Conservation (phyloP, 2,888 invertebrate genomes). For the Leucania comma region DNA sequence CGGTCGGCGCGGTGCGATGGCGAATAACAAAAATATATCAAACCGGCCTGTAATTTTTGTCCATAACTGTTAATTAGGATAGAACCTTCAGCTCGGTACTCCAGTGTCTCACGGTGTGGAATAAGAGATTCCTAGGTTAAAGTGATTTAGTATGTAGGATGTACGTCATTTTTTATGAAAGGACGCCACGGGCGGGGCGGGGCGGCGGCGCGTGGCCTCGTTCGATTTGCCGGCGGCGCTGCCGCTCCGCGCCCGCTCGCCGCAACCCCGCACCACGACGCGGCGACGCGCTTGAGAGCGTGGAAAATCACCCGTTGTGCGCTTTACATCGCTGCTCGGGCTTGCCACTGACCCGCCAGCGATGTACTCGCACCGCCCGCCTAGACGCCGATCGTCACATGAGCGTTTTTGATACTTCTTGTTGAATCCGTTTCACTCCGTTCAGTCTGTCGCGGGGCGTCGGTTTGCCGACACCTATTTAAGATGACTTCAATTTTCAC, state of each 20-base stretch:
- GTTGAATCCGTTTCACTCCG: slow-evolving; percentile 78
- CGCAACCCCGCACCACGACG: slow-evolving; percentile 79
- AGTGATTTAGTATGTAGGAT: slow-evolving; percentile 88
- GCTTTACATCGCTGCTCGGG: slow-evolving; percentile 78
- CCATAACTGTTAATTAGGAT: slow-evolving; percentile 87
- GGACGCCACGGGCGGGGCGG: slow-evolving; percentile 80
- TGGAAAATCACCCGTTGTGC: slow-evolving; percentile 81
- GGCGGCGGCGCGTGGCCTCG: slow-evolving; percentile 85
- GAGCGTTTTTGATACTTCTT: slow-evolving; percentile 80
- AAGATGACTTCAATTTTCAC: slow-evolving; percentile 48
- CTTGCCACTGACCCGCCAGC: slow-evolving; percentile 65
- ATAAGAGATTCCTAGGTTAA: slow-evolving; percentile 90
- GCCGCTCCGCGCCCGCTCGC: slow-evolving; percentile 75
- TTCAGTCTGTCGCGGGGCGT: slow-evolving; percentile 78
- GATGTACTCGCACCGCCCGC: slow-evolving; percentile 74
- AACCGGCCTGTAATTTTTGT: slow-evolving; percentile 87
- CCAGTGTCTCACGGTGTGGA: slow-evolving; percentile 86
- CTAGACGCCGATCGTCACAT: slow-evolving; percentile 73
- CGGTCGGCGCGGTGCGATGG: slow-evolving; percentile 82
- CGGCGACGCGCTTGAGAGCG: slow-evolving; percentile 82
- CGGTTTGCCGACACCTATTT: slow-evolving; percentile 59
- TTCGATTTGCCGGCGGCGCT: slow-evolving; percentile 86
- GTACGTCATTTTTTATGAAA: slow-evolving; percentile 86
- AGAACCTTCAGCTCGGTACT: slow-evolving; percentile 85
- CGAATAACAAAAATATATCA: slow-evolving; percentile 72